These are phyloP conservation scores for Drosophila guanche DNA, from an alignment of 1,140 invertebrate genomes.

Conservation along the genomic window DNA sequence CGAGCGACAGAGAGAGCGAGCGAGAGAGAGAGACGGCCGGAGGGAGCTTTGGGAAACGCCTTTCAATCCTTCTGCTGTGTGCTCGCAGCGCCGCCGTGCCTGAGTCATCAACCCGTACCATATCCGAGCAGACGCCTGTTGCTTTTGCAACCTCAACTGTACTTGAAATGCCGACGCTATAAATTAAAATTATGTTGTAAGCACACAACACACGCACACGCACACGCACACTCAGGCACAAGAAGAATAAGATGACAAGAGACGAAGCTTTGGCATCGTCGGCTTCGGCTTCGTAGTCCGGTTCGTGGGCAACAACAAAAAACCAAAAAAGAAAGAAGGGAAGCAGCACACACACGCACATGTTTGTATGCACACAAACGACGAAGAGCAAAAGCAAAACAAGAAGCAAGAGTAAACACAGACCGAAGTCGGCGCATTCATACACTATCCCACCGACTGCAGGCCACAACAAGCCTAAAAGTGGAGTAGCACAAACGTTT, in stretches of 20 bases:
- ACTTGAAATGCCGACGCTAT: constrained; percentile 65
- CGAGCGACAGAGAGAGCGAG: too few species aligned
- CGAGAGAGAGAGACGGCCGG: too few species aligned
- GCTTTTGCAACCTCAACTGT: constrained; percentile 63
- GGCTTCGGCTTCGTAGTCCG: constrained; percentile 31
- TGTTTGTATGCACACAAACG: constrained; percentile 6
- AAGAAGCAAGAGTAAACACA: background rate
- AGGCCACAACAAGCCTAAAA: too few species aligned
- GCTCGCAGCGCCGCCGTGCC: background rate
- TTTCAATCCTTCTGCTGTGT: constrained; percentile 12
- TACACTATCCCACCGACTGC: background rate
- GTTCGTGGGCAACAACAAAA: constrained; percentile 46
- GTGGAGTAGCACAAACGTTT: too few species aligned
- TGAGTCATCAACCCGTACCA: constrained; percentile 54
- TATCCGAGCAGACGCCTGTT: constrained; percentile 46
- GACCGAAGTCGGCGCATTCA: background rate
- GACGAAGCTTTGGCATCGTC: constrained; percentile 34
- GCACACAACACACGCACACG: constrained; percentile 49
- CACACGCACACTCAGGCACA: constrained; percentile 16
- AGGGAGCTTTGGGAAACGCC: constrained; percentile 21
- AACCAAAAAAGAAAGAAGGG: background rate
- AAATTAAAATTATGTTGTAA: constrained; percentile 80
- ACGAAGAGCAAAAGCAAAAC: constrained; percentile 37
- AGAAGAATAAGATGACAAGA: constrained; percentile 15
- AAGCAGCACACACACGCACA: constrained; percentile 3